Conservation (phyloP, 2,797 vertebrate species). For the Syndactyla subalaris region DNA sequence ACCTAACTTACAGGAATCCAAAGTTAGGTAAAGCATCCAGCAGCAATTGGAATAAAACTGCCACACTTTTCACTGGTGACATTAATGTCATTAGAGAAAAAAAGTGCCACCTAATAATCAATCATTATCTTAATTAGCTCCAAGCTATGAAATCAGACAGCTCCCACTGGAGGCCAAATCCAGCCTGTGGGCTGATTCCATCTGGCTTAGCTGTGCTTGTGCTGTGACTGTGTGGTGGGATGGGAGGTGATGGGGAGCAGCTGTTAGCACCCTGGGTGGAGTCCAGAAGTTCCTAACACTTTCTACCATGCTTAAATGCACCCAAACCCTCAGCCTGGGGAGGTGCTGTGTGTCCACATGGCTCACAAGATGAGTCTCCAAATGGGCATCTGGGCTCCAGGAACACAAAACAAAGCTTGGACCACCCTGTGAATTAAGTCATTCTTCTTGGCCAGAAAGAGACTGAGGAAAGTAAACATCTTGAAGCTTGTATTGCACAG, state of each 20-base stretch:
- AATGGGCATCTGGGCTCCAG: conserved; percentile 41
- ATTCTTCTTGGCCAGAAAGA: conserved; percentile 50
- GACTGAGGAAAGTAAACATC: conserved; percentile 58
- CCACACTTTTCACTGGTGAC: neutral
- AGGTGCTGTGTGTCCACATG: neutral
- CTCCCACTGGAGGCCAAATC: conserved; percentile 1
- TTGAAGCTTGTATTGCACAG: conserved; percentile 14
- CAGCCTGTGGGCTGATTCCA: conserved; percentile 23
- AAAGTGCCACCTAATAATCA: neutral
- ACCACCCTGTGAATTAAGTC: conserved; percentile 34
- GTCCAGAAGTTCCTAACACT: neutral
- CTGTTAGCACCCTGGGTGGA: neutral
- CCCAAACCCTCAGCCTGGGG: neutral
- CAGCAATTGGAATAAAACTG: neutral
- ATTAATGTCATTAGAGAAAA: neutral
- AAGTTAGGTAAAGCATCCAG: neutral
- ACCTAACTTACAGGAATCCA: neutral
- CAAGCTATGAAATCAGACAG: neutral
- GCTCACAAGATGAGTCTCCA: neutral
- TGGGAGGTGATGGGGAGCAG: neutral
- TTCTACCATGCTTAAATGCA: neutral
- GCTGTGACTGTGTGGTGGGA: neutral
- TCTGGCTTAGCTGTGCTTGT: conserved; percentile 14
- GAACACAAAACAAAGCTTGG: conserved; percentile 56
- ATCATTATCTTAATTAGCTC: conserved; percentile 15